phyloP scores from a whole-genome alignment of 1,140 invertebrate species.

The Drosophila biarmipes region DNA sequence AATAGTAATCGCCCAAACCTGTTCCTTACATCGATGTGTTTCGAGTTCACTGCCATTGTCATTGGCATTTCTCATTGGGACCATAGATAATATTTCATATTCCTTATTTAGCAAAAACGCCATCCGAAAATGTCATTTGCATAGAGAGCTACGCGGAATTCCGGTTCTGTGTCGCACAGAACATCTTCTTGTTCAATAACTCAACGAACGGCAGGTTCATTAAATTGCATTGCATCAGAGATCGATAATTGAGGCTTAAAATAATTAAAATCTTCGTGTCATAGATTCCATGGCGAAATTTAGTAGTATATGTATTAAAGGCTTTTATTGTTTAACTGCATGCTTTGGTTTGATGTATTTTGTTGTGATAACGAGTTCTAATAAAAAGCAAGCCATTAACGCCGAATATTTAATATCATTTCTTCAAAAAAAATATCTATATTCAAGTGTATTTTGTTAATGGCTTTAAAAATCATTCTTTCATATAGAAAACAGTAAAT shows the following conservation, averaged over 20 bases:
- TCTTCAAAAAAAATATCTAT: too few species aligned
- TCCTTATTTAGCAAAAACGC: constrained; percentile 16
- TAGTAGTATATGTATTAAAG: background rate
- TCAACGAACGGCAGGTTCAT: constrained; percentile 21
- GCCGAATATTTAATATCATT: constrained; percentile 4
- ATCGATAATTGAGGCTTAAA: constrained; percentile 18
- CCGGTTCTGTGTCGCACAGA: constrained; percentile 25
- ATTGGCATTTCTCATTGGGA: constrained; percentile 30
- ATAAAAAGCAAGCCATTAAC: constrained; percentile 9
- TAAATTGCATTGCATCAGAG: constrained; percentile 52
- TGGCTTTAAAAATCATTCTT: background rate
- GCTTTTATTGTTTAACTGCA: constrained; percentile 3
- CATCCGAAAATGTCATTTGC: constrained; percentile 29
- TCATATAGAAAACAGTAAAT: background rate
- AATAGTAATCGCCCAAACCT: constrained; percentile 52
- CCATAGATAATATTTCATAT: constrained; percentile 35
- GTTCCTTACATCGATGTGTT: constrained; percentile 48
- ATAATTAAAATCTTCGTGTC: constrained; percentile 24
- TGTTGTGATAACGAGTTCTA: constrained; percentile 19
- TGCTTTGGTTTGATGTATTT: too few species aligned
- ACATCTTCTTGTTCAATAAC: constrained; percentile 18
- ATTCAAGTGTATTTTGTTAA: too few species aligned
- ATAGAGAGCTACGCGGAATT: constrained; percentile 26
- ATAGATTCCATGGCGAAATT: constrained; percentile 11
- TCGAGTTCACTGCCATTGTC: constrained; percentile 30